Percentiles rank a stretch among this genome's conserved stretches.
These are phyloP conservation scores for Euleptes europaea DNA, from an alignment of 2,113 vertebrate species.

Conservation along the genomic window DNA sequence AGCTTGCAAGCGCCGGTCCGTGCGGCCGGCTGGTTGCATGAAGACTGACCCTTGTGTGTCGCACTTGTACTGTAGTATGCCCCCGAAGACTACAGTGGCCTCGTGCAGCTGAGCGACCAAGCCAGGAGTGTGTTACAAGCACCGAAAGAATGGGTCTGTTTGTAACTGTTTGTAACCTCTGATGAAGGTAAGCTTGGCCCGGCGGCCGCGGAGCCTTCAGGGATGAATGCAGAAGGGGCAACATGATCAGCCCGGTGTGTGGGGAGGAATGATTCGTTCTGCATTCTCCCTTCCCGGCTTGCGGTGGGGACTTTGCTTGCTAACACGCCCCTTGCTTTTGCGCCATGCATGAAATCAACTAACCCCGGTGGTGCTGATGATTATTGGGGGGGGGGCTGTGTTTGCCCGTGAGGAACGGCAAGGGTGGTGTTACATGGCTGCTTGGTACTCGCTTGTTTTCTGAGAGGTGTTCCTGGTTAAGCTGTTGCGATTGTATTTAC, in stretches of 20 bases:
- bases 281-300: slow-evolving; percentile 11
- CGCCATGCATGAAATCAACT: slow-evolving; percentile 37
- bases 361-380: background rate
- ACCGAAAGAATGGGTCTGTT: slow-evolving; percentile 98
- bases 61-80: slow-evolving; percentile 88
- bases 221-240: slow-evolving; percentile 42
- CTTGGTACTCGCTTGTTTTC: slow-evolving; percentile 1
- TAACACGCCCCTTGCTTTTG: slow-evolving; percentile 38
- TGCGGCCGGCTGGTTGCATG: slow-evolving; percentile 53
- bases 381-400: background rate
- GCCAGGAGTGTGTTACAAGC: slow-evolving; percentile 93
- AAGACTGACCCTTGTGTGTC: slow-evolving; percentile 71
- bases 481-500: background rate
- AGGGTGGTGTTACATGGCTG: background rate
- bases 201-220: slow-evolving; percentile 23
- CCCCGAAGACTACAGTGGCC: slow-evolving; percentile 92
- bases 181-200: slow-evolving; percentile 67
- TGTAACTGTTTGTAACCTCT: slow-evolving; percentile 82
- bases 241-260: slow-evolving; percentile 40
- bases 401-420: background rate
- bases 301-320: slow-evolving; percentile 12
- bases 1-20: slow-evolving; percentile 45
- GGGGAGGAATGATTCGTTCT: background rate
- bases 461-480: background rate
- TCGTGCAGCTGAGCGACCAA: slow-evolving; percentile 94